These are phyloP conservation scores for Stegodyphus mimosarum DNA, from an alignment of 1,140 invertebrate genomes.

Conservation along the genomic window DNA sequence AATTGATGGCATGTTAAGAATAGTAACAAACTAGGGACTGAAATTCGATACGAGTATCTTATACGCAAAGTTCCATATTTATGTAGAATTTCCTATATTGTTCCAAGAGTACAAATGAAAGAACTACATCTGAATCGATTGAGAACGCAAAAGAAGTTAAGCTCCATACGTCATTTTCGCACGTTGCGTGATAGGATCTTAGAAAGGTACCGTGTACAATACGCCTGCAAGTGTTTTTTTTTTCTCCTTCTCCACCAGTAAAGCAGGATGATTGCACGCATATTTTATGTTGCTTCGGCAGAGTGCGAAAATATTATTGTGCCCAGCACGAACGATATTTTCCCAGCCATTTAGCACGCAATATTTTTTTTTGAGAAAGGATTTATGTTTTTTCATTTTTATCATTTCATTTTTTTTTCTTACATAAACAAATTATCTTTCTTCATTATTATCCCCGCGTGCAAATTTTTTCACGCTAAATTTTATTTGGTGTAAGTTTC, in stretches of 20 bases:
- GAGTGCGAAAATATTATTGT: constrained; percentile 42
- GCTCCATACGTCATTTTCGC: constrained; percentile 41
- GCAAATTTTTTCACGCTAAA: no score
- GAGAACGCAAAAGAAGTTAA: constrained; percentile 5
- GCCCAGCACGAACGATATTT: constrained; percentile 12
- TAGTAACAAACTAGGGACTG: background rate
- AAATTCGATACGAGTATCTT: background rate
- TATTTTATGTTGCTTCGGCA: constrained; percentile 15
- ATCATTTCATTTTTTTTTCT: no score
- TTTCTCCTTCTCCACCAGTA: background rate
- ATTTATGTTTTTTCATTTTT: background rate
- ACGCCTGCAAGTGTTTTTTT: constrained; percentile 43
- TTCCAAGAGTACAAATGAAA: background rate
- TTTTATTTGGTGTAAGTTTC: no score
- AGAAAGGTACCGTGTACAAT: constrained; percentile 29
- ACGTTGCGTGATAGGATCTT: constrained; percentile 21
- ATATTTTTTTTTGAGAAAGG: constrained; percentile 9
- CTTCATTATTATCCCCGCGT: no score
- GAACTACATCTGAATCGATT: background rate
- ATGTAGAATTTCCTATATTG: no score
- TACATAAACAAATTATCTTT: no score
- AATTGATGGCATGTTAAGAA: background rate
- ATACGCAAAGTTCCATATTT: background rate
- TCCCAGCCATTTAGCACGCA: constrained; percentile 12
- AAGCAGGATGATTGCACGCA: constrained; percentile 30